Evolutionary conservation across 2,113 vertebrate species (phyloP).

Genomic region (Hiodon alosoides): DNA sequence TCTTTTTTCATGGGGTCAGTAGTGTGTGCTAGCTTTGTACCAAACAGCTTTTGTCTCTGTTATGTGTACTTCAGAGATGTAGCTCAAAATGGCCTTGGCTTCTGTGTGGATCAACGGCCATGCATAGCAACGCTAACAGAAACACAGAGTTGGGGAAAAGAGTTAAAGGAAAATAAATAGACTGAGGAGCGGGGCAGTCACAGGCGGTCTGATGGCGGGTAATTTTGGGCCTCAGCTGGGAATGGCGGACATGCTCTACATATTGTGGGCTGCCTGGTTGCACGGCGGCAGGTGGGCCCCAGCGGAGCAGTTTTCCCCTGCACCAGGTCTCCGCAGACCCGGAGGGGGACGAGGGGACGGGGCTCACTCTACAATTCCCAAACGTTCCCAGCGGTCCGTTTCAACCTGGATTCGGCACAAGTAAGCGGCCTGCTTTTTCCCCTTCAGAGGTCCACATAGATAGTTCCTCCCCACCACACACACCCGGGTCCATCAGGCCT

Average conservation of each 20-base stretch:
- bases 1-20: too few relatives aligned
- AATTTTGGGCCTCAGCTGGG: constrained; percentile 21
- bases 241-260: background rate
- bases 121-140: background rate
- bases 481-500: background rate
- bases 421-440: constrained; percentile 1
- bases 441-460: background rate
- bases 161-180: background rate
- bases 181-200: background rate
- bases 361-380: background rate
- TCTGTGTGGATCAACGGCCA: background rate
- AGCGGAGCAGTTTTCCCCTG: background rate
- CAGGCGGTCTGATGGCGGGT: background rate
- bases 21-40: too few relatives aligned
- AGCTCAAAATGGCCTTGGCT: too few relatives aligned
- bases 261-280: background rate
- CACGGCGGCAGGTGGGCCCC: constrained; percentile 12
- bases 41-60: too few relatives aligned
- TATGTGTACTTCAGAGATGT: too few relatives aligned
- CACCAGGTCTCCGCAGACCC: background rate
- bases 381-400: background rate
- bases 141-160: background rate
- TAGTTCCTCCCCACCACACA: background rate
- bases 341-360: background rate
- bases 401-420: constrained; percentile 17